Evolutionary conservation across 2,888 invertebrate species (phyloP), one percentile per base, ranked within the genome.

Genomic region (Silvanus unidentatus): DNA sequence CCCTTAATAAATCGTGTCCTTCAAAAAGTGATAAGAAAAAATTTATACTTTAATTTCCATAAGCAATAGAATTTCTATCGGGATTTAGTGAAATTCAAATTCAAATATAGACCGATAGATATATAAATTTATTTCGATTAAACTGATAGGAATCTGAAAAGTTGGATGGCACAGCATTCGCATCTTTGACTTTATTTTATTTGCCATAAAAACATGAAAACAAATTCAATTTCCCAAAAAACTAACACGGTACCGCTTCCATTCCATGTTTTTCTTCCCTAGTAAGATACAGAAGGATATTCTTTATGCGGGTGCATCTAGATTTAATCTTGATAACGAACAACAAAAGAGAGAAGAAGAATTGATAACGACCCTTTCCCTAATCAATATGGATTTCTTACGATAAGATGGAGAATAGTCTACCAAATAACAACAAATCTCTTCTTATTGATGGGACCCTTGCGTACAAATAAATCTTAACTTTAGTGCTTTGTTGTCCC

Each of bases 311-410:
- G 41, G 36, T 45, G 42, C 48, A 44, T 52, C 49, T 49, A 52
- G 57, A 58, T 58, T 58, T 57, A 57, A 57, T 58, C 49, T 55
- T 45, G 58, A 58, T 57, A 50, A 53, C 50, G 49, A 38, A 49
- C 45, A 53, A 46, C 49, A 49, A 55, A 49, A 45, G 49, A 32
- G 12, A 32, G 42, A 54, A 47, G 53, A 53, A 42, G 47, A 46
- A 38, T 49, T 45, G 54, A 58, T 56, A 58, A 56, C 55, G 53
- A 44, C 45, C 42, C 27, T 38, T 49, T 44, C 52, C 45, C 43
- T 57, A 55, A 57, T 57, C 52, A 53, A 54, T 54, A 54, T 53
- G 50, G 47, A 54, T 52, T 48, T 41, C 45, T 32, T 44, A 42
- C 40, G 48, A 48, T 48, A 51, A 50, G 44, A 42, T 39, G 43